Evolutionary conservation across 2,113 vertebrate species (phyloP), one percentile per base, ranked within the genome.

Genomic region (Corvus hawaiiensis): DNA sequence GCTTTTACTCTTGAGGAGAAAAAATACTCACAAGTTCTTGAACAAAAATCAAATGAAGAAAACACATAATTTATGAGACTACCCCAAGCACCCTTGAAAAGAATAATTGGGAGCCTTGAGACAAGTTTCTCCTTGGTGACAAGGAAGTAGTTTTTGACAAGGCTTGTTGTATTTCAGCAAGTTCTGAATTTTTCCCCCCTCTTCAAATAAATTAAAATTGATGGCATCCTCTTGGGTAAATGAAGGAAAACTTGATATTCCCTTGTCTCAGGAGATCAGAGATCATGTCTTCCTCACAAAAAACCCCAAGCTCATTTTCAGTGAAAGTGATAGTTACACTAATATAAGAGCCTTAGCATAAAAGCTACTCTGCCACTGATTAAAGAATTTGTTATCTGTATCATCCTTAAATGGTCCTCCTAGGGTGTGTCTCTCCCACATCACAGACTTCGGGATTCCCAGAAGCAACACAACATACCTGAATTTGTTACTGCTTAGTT

Each of bases 51-150:
- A 88, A 79, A 67, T 26, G 2, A 94, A 56, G 28, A 87, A 84
- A 92, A 71, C 67, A 89, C 26, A 4, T 63, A 48, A 90, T 78
- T 95, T 91, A 92, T 37, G 56, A 83, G 18, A 77, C 55, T 80
- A 87, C 27, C 32, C 59, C 87, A 94, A 92, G 55, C 3, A 16
- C 37, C 54, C 75, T 89, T 80, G 69, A 71, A 94, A 88, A 58
- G 44, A 84, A 37, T 87, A 94, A 94, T 28, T 90, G 62, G 78
- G 64, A 93, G 87, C 75, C 79, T 66, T 82, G 87, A 89, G 74
- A 93, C 51, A 89, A 77, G 54, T 33, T 80, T 90, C 78, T 90
- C 84, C 77, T 92, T 80, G 67, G 56, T 0, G n/a, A 91, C 37
- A 93, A 88, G 68, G n/a, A 74, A 51, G 24, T 24, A 23, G 43